Conservation (phyloP, 2,113 vertebrate genomes). For the Hystrix cristata region DNA sequence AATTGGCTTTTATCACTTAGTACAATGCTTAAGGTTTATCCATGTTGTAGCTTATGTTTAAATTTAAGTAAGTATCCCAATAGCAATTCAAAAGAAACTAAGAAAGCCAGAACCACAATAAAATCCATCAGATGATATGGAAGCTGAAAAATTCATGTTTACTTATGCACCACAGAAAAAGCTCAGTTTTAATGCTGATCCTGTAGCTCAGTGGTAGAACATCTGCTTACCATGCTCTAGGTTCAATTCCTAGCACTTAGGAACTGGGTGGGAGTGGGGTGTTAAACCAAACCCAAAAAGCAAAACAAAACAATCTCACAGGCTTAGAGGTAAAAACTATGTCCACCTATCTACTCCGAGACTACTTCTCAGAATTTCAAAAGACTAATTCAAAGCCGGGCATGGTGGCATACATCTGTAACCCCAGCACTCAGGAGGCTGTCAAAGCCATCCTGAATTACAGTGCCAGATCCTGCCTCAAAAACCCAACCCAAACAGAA, state of each 20-base stretch:
- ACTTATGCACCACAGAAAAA: neutral
- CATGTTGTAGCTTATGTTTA: neutral
- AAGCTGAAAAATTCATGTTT: conserved; percentile 14
- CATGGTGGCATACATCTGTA: neutral
- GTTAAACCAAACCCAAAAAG: neutral
- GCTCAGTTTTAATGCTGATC: neutral
- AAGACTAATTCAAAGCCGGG: neutral
- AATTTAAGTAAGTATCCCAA: conserved; percentile 22
- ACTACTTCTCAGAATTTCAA: neutral
- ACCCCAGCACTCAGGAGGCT: neutral
- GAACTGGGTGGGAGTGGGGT: neutral
- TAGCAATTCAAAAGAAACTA: conserved; percentile 18
- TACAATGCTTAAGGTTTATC: conserved; percentile 1
- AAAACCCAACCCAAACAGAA: too few species aligned
- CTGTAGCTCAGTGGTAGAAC: neutral
- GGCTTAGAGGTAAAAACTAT: conserved; percentile 6
- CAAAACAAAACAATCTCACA: neutral
- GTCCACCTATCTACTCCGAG: neutral
- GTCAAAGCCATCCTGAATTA: neutral
- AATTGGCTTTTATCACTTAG: neutral
- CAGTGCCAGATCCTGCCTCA: neutral
- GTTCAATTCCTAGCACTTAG: neutral
- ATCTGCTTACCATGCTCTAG: neutral
- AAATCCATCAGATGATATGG: conserved; percentile 22
- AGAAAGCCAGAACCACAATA: neutral